Evolutionary conservation across 2,888 invertebrate species (phyloP).

Genomic region (Elgonia sp.): DNA sequence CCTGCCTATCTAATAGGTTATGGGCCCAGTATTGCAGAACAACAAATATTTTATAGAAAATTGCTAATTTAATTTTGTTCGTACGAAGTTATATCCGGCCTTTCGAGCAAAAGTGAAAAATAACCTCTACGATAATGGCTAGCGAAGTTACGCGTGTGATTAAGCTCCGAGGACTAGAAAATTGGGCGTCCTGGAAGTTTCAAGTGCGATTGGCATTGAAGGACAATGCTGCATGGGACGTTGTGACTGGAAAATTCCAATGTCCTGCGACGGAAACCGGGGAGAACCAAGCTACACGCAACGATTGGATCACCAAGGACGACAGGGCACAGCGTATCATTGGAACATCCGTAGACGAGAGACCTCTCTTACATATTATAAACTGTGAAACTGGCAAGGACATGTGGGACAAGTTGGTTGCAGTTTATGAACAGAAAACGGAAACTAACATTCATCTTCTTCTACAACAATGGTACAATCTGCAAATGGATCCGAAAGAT

Average conservation of each 20-base stretch:
- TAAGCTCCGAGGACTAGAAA: slow-evolving; percentile 29
- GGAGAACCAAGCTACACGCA: too few species aligned
- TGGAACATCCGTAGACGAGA: slow-evolving; percentile 74
- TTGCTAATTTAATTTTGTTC: background rate
- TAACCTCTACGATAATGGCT: background rate
- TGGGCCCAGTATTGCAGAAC: slow-evolving; percentile 34
- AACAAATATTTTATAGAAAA: slow-evolving; percentile 14
- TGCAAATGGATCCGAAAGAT: slow-evolving; percentile 63
- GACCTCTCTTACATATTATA: slow-evolving; percentile 77
- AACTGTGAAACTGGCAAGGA: slow-evolving; percentile 78
- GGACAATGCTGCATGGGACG: slow-evolving; percentile 39
- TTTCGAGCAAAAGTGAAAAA: background rate
- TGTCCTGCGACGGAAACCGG: background rate
- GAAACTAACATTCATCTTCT: slow-evolving; percentile 78
- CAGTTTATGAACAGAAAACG: slow-evolving; percentile 80
- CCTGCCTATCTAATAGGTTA: slow-evolving; percentile 11
- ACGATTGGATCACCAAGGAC: slow-evolving; percentile 71
- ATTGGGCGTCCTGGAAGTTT: slow-evolving; percentile 61
- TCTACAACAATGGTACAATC: slow-evolving; percentile 76
- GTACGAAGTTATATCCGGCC: background rate
- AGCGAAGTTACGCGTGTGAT: background rate
- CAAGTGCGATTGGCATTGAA: slow-evolving; percentile 48
- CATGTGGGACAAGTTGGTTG: slow-evolving; percentile 81
- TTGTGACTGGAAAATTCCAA: slow-evolving; percentile 23
- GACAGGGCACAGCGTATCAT: slow-evolving; percentile 78